Conservation (phyloP, 2,113 vertebrate species). For the Chrysochloris asiatica region DNA sequence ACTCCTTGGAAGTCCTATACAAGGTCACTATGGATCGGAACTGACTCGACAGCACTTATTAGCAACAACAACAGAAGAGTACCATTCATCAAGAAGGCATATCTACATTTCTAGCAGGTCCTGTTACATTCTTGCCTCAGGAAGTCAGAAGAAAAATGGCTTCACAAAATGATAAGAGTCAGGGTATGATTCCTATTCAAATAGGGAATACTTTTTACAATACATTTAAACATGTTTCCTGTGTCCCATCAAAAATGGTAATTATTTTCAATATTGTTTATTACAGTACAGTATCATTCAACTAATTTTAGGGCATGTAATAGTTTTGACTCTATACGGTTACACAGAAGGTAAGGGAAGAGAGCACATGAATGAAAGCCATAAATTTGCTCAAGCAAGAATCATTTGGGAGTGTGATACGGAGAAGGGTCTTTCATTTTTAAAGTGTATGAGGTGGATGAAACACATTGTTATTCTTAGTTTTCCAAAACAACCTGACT, state of each 20-base stretch:
- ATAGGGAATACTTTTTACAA: not conserved
- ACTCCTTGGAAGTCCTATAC: no score
- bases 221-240: not conserved
- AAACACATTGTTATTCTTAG: slow-evolving; percentile 48
- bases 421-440: not conserved
- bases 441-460: not conserved
- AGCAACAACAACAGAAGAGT: no score
- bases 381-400: not conserved
- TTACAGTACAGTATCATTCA: not conserved
- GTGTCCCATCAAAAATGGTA: not conserved
- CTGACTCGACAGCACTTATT: no score
- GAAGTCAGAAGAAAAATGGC: not conserved
- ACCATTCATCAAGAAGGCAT: not conserved
- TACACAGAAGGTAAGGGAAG: not conserved
- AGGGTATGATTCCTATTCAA: not conserved
- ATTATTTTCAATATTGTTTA: not conserved
- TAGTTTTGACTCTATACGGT: accelerated
- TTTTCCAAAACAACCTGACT: slow-evolving; percentile 70
- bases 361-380: not conserved
- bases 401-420: not conserved
- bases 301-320: not conserved
- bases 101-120: not conserved
- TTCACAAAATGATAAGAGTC: not conserved
- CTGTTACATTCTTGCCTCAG: not conserved
- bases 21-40: no score